These are phyloP conservation scores for Umimayanthus kanabou DNA, from an alignment of 92 coral and sea anemone genomes.

Conservation along the genomic window DNA sequence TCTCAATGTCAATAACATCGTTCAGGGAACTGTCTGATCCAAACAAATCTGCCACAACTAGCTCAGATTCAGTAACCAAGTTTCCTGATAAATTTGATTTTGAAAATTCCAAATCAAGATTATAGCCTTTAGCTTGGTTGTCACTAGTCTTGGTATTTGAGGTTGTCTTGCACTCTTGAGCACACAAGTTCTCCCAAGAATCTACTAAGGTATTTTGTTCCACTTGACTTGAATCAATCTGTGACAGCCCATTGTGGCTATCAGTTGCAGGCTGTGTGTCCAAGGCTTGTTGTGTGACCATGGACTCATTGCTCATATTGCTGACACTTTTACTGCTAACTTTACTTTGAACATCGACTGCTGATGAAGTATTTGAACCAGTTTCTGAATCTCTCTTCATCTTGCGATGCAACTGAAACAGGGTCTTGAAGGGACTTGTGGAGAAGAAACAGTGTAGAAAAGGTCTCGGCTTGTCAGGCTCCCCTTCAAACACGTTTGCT, in stretches of 20 bases:
- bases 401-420: constrained; percentile 51
- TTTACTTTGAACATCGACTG: constrained; percentile 6
- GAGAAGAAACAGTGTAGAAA: constrained; percentile 83
- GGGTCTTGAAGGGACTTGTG: constrained; percentile 77
- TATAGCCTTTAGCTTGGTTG: constrained; percentile 10
- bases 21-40: constrained; percentile 74
- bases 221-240: not conserved
- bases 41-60: constrained; percentile 56
- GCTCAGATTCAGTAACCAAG: constrained; percentile 54
- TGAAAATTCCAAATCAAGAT: constrained; percentile 67
- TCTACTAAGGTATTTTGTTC: constrained; percentile 1
- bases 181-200: constrained; percentile 36
- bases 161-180: not conserved
- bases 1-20: constrained; percentile 75
- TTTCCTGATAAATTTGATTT: constrained; percentile 81
- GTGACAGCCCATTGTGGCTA: not conserved
- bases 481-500: constrained; percentile 65
- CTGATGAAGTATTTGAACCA: not conserved
- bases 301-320: not conserved
- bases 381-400: constrained; percentile 34
- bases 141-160: constrained; percentile 7
- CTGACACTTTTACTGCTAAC: not conserved
- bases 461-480: constrained; percentile 71
- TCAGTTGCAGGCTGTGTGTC: not conserved
- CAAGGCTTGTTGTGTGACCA: not conserved